phyloP scores from a whole-genome alignment of 2,797 vertebrate species.

The Capromys pilorides region DNA sequence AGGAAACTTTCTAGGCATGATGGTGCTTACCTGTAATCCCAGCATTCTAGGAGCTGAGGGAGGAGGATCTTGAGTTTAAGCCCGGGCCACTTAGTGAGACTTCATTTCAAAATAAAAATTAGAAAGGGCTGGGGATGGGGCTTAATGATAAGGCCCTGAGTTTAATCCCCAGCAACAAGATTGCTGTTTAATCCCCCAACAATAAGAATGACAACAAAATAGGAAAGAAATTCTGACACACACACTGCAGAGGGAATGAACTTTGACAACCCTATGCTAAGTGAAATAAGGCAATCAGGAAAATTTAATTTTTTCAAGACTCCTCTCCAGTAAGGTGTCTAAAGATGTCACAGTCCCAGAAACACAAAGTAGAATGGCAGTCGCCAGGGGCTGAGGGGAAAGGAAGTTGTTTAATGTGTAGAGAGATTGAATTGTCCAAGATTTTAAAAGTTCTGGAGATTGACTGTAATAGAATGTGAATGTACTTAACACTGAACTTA shows the following conservation, averaged over 20 bases:
- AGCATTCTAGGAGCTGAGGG: background rate
- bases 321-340: background rate
- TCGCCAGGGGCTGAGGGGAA: background rate
- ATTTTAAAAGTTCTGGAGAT: constrained; percentile 3
- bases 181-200: no score
- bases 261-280: background rate
- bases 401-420: background rate
- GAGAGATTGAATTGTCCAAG: background rate
- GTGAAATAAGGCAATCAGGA: background rate
- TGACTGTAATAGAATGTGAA: background rate
- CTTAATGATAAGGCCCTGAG: background rate
- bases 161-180: background rate
- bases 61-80: background rate
- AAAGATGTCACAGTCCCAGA: background rate
- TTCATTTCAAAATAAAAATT: background rate
- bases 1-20: background rate
- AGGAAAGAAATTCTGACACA: background rate
- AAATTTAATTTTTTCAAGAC: background rate
- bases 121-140: background rate
- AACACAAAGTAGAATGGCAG: background rate
- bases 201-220: background rate
- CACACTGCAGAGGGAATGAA: background rate
- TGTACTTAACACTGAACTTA: background rate
- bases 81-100: background rate
- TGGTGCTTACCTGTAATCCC: no score